Percentiles rank a stretch among this genome's conserved stretches.
Conservation (phyloP, 2,888 invertebrate genomes). For the Lobophora halterata region DNA sequence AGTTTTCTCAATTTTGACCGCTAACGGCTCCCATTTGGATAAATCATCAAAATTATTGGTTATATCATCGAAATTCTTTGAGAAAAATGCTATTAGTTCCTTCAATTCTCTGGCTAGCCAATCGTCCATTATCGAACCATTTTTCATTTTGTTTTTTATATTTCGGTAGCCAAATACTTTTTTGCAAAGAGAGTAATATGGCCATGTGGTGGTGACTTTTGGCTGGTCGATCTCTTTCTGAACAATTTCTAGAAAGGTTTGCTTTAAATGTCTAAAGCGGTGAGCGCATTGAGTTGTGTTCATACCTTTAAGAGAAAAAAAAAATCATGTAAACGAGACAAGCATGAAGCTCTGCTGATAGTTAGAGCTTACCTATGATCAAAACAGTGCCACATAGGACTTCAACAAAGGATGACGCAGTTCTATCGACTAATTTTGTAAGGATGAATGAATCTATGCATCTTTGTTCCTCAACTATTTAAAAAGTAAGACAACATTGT, state of each 20-base stretch:
- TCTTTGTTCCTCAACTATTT: no score
- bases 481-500: no score
- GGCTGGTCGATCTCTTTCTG: constrained; percentile 68
- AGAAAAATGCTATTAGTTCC: constrained; percentile 54
- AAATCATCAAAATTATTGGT: constrained; percentile 42
- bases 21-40: constrained; percentile 47
- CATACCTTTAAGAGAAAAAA: no score
- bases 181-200: constrained; percentile 65
- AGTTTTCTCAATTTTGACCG: constrained; percentile 45
- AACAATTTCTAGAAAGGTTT: constrained; percentile 59
- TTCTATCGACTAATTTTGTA: no score
- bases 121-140: constrained; percentile 53
- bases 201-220: constrained; percentile 67
- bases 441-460: no score
- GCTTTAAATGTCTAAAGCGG: constrained; percentile 62
- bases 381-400: no score
- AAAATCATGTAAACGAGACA: no score
- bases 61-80: constrained; percentile 48
- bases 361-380: no score
- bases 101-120: constrained; percentile 66
- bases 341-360: no score
- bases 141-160: constrained; percentile 59
- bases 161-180: constrained; percentile 70
- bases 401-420: no score
- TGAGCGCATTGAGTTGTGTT: constrained; percentile 62